Conservation (phyloP, 2,888 invertebrate species). For the Oxycera nigricornis region DNA sequence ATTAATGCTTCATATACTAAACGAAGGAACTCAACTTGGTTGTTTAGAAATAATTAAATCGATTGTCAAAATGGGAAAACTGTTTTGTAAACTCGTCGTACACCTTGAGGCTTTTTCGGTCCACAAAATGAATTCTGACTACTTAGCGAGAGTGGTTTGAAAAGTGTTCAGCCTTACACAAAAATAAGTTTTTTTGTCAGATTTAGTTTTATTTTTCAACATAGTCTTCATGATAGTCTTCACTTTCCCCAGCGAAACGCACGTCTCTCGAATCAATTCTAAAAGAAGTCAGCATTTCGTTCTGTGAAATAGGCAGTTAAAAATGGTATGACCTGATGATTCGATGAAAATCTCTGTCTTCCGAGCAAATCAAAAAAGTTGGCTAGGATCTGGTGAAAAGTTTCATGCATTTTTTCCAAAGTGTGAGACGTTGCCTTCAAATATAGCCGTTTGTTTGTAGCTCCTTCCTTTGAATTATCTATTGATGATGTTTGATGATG, state of each 20-base stretch:
- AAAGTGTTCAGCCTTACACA: neutral
- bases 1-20: too few relatives aligned
- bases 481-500: too few relatives aligned
- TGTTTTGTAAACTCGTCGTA: too few relatives aligned
- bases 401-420: too few relatives aligned
- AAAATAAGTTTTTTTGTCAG: neutral
- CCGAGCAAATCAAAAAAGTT: neutral
- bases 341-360: neutral
- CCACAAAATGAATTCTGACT: too few relatives aligned
- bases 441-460: too few relatives aligned
- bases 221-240: neutral
- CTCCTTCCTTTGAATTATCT: too few relatives aligned
- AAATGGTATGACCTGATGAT: neutral
- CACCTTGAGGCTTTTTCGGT: too few relatives aligned
- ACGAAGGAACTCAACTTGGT: too few relatives aligned
- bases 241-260: too few relatives aligned
- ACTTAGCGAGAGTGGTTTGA: neutral
- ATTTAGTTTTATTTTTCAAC: neutral
- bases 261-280: neutral
- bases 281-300: neutral
- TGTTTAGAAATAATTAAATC: too few relatives aligned
- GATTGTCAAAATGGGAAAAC: too few relatives aligned
- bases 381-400: neutral
- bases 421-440: neutral
- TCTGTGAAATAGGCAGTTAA: neutral